Conservation (phyloP, 2,797 vertebrate genomes). For the Microctenopoma steveboyesi region DNA sequence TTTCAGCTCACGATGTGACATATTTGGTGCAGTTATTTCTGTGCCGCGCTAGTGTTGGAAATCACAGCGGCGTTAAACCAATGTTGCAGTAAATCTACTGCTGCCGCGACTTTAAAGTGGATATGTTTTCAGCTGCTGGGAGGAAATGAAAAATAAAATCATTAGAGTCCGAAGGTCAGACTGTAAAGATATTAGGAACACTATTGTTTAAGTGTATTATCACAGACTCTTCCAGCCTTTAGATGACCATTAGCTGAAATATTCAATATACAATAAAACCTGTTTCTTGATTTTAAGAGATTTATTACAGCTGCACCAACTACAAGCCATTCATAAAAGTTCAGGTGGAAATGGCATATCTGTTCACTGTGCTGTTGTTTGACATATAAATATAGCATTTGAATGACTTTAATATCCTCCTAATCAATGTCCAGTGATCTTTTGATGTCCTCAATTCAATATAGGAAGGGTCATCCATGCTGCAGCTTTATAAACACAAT, state of each 20-base stretch:
- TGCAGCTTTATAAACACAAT: slow-evolving; percentile 92
- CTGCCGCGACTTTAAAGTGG: slow-evolving; percentile 56
- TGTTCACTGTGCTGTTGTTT: slow-evolving; percentile 90
- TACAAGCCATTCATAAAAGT: slow-evolving; percentile 68
- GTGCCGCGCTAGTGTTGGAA: slow-evolving; percentile 57
- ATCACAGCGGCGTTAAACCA: slow-evolving; percentile 59
- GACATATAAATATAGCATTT: slow-evolving; percentile 96
- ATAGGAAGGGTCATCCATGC: slow-evolving; percentile 90
- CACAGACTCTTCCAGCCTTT: slow-evolving; percentile 38
- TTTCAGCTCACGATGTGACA: slow-evolving; percentile 76
- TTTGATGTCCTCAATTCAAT: slow-evolving; percentile 96
- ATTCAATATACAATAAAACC: slow-evolving; percentile 61
- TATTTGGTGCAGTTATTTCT: slow-evolving; percentile 80
- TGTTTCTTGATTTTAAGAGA: slow-evolving; percentile 51
- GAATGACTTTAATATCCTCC: slow-evolving; percentile 98
- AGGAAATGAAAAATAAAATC: slow-evolving; percentile 60
- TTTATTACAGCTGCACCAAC: slow-evolving; percentile 59
- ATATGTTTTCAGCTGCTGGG: slow-evolving; percentile 25
- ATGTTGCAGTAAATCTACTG: slow-evolving; percentile 66
- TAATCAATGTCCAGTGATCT: slow-evolving; percentile 99
- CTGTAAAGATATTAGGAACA: slow-evolving; percentile 42
- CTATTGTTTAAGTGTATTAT: slow-evolving; percentile 44
- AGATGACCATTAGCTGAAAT: slow-evolving; percentile 55
- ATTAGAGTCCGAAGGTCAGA: slow-evolving; percentile 46
- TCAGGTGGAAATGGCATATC: slow-evolving; percentile 81